Base-by-base conservation (phyloP, 2,797 vertebrate genomes). In the Parotocinclus haroldoi region DNA sequence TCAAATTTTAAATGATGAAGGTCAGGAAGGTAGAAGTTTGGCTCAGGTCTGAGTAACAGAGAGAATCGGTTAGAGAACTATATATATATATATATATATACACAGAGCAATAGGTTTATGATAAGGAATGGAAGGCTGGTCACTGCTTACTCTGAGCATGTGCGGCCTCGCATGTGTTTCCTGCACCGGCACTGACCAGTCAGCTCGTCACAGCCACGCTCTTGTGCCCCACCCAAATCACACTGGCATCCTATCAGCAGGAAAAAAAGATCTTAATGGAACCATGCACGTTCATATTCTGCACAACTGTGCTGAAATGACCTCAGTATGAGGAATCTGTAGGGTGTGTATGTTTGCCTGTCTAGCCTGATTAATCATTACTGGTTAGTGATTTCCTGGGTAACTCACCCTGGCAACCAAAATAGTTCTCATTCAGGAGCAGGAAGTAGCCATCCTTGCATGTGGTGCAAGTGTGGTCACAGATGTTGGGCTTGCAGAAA, bases 1-100 rank as follows among this genome's bases (percentile, higher is more conserved):
- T 99, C 96, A 80, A 88, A 93, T 79, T 92, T 96, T 79, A 98
- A 83, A 58, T 98, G 95, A 80, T 98, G 92, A 51, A 98, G 82
- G 76, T 91, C 84, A 50, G 95, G 94, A 50, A 98, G 92, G 79
- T 91, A 98, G 77, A 91, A 86, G 68, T 79, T 80, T 53, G 78
- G 71, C 60, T 87, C 89, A 27, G 96, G 91, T 69, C 96, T 98
- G 85, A 74, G 7, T 69, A 49, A 58, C n/a, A 66, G 19, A 11
- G 46, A 19, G 38, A 42, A 38, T 14, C 27, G 5, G 27, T 27
- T 27, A 27, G 27, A 27, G 27, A 27, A 7, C 8, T 9, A 3
- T 40, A 40, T 40, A 40, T 40, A 40, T 40, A 40, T 40, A 5
- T 40, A 46, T 7, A 46, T 7, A 46, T 7, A 4, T 46, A 46